Conservation (phyloP, 92 coral and sea anemone genomes). For the Siderastrea siderea region DNA sequence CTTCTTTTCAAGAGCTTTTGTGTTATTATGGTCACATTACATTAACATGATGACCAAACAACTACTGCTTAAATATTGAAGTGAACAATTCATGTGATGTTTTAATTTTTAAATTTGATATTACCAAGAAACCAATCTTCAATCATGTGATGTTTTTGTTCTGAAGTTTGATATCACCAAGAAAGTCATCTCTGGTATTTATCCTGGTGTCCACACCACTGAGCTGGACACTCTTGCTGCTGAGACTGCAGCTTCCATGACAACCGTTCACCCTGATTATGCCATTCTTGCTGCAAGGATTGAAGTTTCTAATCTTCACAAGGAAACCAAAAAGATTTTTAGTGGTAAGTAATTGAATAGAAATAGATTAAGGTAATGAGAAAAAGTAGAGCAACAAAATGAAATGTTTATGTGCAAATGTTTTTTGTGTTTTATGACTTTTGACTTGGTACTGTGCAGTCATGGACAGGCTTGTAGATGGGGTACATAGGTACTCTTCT, state of each 20-base stretch:
- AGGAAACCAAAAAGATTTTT: conserved; percentile 92
- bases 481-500: too few species aligned
- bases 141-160: not conserved
- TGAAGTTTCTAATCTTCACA: conserved; percentile 98
- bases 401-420: too few species aligned
- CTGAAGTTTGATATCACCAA: conserved; percentile 86
- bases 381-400: too few species aligned
- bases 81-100: not conserved
- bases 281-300: conserved; percentile 94
- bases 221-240: conserved; percentile 98
- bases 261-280: conserved; percentile 98
- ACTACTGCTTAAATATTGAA: not conserved
- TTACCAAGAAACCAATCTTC: conserved; percentile 83
- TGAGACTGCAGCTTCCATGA: conserved; percentile 97
- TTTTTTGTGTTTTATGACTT: too few species aligned
- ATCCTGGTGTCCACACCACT: conserved; percentile 91
- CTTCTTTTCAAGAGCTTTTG: not conserved
- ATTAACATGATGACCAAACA: too few species aligned
- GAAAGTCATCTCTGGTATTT: conserved; percentile 91
- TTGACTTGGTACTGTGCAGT: too few species aligned
- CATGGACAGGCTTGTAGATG: too few species aligned
- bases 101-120: conserved; percentile 65
- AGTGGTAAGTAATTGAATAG: conserved; percentile 74
- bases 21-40: not conserved
- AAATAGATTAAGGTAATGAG: too few species aligned